These are phyloP conservation scores for Myodes glareolus DNA, from an alignment of 2,113 vertebrate genomes.

Conservation along the genomic window DNA sequence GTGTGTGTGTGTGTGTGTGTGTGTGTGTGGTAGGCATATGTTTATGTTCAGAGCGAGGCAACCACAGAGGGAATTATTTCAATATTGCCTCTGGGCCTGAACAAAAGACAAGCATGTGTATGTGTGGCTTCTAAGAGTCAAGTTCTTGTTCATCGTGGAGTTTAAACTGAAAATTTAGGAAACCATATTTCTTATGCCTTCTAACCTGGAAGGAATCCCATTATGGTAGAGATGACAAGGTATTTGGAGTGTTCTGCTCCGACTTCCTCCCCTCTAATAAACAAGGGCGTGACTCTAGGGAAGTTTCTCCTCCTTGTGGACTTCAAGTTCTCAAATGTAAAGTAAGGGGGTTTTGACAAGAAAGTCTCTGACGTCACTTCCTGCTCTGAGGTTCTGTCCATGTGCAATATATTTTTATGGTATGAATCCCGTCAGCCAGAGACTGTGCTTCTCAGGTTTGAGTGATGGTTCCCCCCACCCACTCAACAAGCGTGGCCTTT, in stretches of 20 bases:
- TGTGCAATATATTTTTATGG: neutral
- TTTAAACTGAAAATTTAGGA: neutral
- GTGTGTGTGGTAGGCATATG: constrained; percentile 31
- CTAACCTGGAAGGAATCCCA: neutral
- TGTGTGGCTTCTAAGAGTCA: neutral
- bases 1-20: neutral
- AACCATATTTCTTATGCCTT: neutral
- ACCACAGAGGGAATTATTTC: constrained; percentile 40
- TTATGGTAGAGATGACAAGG: neutral
- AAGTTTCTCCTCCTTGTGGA: neutral
- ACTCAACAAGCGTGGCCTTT: neutral
- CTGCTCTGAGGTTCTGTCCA: neutral
- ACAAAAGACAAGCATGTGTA: neutral
- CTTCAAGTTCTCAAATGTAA: neutral
- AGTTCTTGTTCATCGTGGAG: neutral
- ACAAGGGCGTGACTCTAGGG: neutral
- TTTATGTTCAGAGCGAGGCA: neutral
- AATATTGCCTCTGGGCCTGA: neutral
- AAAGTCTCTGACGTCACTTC: constrained; percentile 41
- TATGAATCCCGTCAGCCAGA: neutral
- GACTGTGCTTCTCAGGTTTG: neutral
- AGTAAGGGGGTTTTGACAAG: neutral
- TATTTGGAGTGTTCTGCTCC: neutral
- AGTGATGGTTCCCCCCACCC: neutral
- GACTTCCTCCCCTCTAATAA: neutral